phyloP scores from a whole-genome alignment of 2,888 invertebrate species.

The Agonopterix arenella region DNA sequence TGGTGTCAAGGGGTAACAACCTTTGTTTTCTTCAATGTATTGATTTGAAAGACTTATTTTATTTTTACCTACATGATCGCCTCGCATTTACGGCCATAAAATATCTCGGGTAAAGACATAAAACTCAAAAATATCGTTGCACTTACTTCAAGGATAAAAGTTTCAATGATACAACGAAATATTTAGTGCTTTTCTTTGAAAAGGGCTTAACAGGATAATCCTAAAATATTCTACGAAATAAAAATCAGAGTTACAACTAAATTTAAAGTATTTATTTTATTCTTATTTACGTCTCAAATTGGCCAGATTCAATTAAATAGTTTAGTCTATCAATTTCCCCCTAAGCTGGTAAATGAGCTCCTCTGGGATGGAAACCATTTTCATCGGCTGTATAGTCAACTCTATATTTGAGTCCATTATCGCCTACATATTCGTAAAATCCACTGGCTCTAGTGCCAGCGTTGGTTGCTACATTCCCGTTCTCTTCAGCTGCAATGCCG shows the following conservation, averaged over 20 bases:
- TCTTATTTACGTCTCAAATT: background rate
- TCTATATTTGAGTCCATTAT: constrained; percentile 75
- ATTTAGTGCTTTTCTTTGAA: background rate
- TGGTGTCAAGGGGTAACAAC: constrained; percentile 1
- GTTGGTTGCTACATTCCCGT: constrained; percentile 72
- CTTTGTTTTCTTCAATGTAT: background rate
- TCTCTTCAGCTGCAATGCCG: constrained; percentile 79
- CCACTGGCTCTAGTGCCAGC: constrained; percentile 80
- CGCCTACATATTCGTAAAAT: constrained; percentile 82
- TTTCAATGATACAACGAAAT: constrained; percentile 3
- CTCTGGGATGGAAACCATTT: constrained; percentile 74
- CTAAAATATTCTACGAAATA: background rate
- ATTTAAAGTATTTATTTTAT: background rate
- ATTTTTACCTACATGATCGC: constrained; percentile 4
- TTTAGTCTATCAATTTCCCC: background rate
- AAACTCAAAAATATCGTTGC: constrained; percentile 16
- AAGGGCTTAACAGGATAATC: background rate
- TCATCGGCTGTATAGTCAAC: constrained; percentile 79
- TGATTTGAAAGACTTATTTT: background rate
- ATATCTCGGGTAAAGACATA: constrained; percentile 21
- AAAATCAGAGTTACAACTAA: background rate
- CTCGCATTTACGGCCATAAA: constrained; percentile 14
- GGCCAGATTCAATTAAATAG: background rate
- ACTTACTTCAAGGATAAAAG: constrained; percentile 8
- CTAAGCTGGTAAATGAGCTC: constrained; percentile 65